Evolutionary conservation across 1,140 invertebrate genomes (phyloP).

Genomic region (Stenopsyche tienmushanensis): DNA sequence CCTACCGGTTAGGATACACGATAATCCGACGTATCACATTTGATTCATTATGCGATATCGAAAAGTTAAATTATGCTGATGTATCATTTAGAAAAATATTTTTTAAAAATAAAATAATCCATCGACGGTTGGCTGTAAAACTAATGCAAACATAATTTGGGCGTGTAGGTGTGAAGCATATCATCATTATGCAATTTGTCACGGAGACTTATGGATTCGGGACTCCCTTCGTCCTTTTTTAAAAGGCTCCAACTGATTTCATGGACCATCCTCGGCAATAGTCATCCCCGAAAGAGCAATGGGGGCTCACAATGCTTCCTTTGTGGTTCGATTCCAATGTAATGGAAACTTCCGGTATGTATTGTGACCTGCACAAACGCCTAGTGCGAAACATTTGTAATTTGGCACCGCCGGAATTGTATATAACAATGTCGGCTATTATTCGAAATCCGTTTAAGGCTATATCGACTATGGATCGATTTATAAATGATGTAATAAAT

Average conservation of each 20-base stretch:
- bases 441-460: constrained; percentile 4
- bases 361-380: constrained; percentile 6
- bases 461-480: background rate
- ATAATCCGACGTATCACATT: background rate
- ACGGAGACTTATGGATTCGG: constrained; percentile 33
- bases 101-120: too few species aligned
- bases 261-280: constrained; percentile 33
- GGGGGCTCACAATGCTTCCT: constrained; percentile 4
- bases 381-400: constrained; percentile 25
- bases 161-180: constrained; percentile 22
- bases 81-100: too few species aligned
- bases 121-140: too few species aligned
- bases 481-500: constrained; percentile 4
- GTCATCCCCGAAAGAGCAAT: constrained; percentile 25
- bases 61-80: too few species aligned
- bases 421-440: background rate
- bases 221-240: constrained; percentile 1
- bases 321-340: constrained; percentile 2
- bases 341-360: constrained; percentile 8
- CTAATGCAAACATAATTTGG: background rate
- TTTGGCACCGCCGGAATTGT: background rate
- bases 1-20: background rate
- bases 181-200: constrained; percentile 41
- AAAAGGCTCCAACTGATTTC: constrained; percentile 33
- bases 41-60: background rate